A percentile compares a stretch with the other conserved stretches of the same genome.
phyloP scores from a whole-genome alignment of 2,113 vertebrate genomes.

The Semnornis frantzii region DNA sequence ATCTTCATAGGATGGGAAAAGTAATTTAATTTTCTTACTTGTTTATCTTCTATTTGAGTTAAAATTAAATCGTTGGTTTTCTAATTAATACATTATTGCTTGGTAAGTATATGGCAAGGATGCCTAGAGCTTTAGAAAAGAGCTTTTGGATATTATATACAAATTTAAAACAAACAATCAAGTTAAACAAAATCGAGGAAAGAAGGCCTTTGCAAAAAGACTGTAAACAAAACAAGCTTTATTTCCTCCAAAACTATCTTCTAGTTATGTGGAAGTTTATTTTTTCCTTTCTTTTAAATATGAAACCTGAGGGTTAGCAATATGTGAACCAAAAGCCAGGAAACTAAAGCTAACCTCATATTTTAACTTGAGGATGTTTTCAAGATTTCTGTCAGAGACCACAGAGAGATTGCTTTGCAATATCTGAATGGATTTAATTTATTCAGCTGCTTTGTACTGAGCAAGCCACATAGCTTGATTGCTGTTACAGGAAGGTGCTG shows the following conservation, averaged over 20 bases:
- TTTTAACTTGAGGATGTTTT: conserved; percentile 9
- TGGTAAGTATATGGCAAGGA: not conserved
- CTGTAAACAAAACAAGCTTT: not conserved
- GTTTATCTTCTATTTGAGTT: not conserved
- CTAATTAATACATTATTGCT: not conserved
- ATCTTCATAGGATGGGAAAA: not conserved
- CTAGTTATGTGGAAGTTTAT: not conserved
- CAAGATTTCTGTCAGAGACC: not conserved
- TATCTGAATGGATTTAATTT: not conserved
- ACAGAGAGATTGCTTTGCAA: not conserved
- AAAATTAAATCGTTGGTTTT: not conserved
- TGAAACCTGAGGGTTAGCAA: not conserved
- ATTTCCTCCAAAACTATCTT: not conserved
- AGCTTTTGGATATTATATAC: not conserved
- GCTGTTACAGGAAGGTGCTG: not conserved
- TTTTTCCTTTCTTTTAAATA: not conserved
- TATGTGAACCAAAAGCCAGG: not conserved
- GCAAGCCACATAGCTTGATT: not conserved
- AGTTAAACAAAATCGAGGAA: not conserved
- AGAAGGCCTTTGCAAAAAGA: not conserved
- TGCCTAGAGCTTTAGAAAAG: conserved; percentile 13
- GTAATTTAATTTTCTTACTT: not conserved
- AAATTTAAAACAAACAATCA: not conserved
- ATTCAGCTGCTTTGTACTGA: not conserved
- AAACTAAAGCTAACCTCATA: not conserved